Percentiles rank a stretch among this genome's conserved stretches.
phyloP scores from a whole-genome alignment of 2,113 vertebrate species.

The Formicarius rufipectus region DNA sequence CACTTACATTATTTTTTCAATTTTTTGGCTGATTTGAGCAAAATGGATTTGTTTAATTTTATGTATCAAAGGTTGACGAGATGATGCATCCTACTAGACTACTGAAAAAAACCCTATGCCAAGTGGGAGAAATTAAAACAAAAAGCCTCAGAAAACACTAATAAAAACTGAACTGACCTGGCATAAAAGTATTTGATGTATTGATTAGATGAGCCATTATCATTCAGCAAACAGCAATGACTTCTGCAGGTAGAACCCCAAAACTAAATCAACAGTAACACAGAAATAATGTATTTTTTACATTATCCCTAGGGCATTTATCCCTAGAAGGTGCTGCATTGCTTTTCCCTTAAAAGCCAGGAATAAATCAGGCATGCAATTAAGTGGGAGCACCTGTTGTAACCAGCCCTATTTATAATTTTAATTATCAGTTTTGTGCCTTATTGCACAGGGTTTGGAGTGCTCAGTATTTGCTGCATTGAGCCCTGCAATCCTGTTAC shows the following conservation, averaged over 20 bases:
- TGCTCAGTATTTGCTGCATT: neutral
- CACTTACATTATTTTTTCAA: neutral
- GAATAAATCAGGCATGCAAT: neutral
- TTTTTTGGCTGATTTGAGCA: neutral
- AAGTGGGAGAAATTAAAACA: neutral
- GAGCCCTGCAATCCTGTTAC: neutral
- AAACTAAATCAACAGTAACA: neutral
- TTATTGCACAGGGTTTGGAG: neutral
- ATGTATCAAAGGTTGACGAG: neutral
- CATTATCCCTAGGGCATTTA: neutral
- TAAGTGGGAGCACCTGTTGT: neutral
- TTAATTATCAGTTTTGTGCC: neutral
- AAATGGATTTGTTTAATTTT: neutral
- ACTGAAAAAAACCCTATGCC: neutral
- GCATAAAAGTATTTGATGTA: neutral
- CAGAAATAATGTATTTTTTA: neutral
- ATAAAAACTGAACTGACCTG: neutral
- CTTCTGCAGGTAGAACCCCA: neutral
- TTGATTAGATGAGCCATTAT: neutral
- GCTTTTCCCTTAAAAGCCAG: neutral
- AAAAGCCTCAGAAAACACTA: neutral
- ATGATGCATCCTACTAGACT: rapidly evolving
- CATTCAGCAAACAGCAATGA: neutral
- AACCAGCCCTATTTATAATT: neutral
- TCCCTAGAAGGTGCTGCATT: neutral